phyloP scores from a whole-genome alignment of 2,888 invertebrate genomes.

The Limnephilus marmoratus region DNA sequence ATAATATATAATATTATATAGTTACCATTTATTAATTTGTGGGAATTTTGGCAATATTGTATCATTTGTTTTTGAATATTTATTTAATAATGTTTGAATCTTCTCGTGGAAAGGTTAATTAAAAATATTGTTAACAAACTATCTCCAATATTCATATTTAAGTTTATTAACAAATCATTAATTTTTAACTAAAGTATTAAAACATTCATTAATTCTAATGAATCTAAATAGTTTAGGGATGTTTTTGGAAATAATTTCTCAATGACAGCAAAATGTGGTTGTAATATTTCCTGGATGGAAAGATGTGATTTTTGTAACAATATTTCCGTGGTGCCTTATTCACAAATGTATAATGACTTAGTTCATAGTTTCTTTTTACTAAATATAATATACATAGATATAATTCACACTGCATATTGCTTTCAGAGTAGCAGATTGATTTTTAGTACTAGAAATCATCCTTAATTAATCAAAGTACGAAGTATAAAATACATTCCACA shows the following conservation, averaged over 20 bases:
- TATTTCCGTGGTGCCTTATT: slow-evolving; percentile 31
- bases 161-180: slow-evolving; percentile 38
- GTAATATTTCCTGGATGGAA: not conserved
- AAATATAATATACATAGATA: not conserved
- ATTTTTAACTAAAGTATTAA: slow-evolving; percentile 34
- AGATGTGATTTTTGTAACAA: slow-evolving; percentile 10
- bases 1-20: not conserved
- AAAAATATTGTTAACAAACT: slow-evolving; percentile 32
- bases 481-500: not conserved
- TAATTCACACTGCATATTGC: not conserved
- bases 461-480: not conserved
- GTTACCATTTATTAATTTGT: slow-evolving; percentile 53
- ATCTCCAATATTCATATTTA: not conserved
- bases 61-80: slow-evolving; percentile 15
- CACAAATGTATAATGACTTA: slow-evolving; percentile 51
- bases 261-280: not conserved
- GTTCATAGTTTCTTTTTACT: not conserved
- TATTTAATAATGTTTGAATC: not conserved
- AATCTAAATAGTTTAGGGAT: not conserved
- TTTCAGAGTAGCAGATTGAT: not conserved
- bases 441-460: not conserved
- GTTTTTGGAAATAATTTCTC: not conserved
- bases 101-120: slow-evolving; percentile 2
- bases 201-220: not conserved
- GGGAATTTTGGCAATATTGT: slow-evolving; percentile 34